phyloP scores from a whole-genome alignment of 2,797 vertebrate species.

The Eurystomus glaucurus region DNA sequence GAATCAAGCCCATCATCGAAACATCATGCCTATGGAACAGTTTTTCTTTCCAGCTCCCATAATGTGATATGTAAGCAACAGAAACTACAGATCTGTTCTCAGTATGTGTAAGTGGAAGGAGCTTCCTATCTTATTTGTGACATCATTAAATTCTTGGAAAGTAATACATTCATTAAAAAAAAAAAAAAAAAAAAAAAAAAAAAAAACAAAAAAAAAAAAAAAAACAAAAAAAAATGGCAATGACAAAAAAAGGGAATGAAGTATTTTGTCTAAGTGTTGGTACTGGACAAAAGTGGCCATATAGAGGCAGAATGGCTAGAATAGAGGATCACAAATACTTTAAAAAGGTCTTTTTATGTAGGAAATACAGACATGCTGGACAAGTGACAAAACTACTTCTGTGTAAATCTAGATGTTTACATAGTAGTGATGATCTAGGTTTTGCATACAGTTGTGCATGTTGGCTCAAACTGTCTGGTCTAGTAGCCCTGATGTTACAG shows the following conservation, averaged over 20 bases:
- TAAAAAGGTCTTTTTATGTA: not conserved
- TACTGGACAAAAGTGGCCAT: not conserved
- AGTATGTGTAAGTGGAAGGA: not conserved
- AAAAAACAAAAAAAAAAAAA: not conserved
- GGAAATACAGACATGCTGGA: not conserved
- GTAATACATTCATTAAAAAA: not conserved
- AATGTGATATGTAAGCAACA: not conserved
- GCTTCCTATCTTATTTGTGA: not conserved
- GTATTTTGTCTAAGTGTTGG: not conserved
- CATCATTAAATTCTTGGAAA: not conserved
- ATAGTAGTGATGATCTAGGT: not conserved
- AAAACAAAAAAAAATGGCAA: not conserved
- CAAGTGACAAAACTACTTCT: not conserved
- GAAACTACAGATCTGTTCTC: not conserved
- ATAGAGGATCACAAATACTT: not conserved
- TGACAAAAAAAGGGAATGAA: not conserved
- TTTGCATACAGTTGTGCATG: not conserved
- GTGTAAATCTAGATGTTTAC: not conserved
- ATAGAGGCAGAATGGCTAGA: not conserved
- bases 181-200: slow-evolving; percentile 28
- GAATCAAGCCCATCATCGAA: not conserved
- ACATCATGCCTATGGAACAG: not conserved
- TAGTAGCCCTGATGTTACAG: not conserved
- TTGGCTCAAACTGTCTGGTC: not conserved
- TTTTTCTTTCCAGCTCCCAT: slow-evolving; percentile 11